Evolutionary conservation across 2,113 vertebrate species (phyloP), one percentile per base, ranked within the genome.

Genomic region (Motacilla alba): DNA sequence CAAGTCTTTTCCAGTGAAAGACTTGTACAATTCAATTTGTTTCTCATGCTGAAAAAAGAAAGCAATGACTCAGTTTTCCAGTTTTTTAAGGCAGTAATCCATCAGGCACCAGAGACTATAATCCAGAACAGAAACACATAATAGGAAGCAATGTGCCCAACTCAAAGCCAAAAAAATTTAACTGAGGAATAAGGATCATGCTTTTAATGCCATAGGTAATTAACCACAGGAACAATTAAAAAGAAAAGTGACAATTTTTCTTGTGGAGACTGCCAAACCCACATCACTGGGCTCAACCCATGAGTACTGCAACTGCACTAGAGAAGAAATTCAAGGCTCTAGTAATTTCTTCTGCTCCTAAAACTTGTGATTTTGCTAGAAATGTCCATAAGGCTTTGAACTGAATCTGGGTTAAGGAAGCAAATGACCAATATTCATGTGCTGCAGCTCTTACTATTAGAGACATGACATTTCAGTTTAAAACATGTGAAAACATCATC

Each of bases 71-170:
- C 49, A 43, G 60, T 91, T 92, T 93, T 76, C 86, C 77, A 77
- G 47, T 81, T 90, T 52, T 92, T 92, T 56, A 87, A 76, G 44
- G 74, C 82, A 95, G 60, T 52, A 75, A 94, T 63, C 59, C 66
- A 82, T 53, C 49, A 78, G 53, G 66, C 44, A 92, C 44, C 60
- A 89, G 68, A 74, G 17, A 64, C 37, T 67, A 56, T 91, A 97
- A 94, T 76, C 66, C 69, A 82, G 83, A 92, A 68, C 83, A 95
- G 86, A 92, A 94, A 82, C 44, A 75, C 39, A 19, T 86, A 78
- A 83, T 37, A 70, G 73, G 60, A 96, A 90, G 19, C 33, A 92
- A 79, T 0, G 0, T 41, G 17, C 31, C 20, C 0, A 3, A 95
- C 59, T 52, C 68, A 92, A 83, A 84, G 43, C 39, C 80, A 92